Base-by-base conservation (phyloP, 2,888 invertebrate species). In the Caenorhabditis sp. region DNA sequence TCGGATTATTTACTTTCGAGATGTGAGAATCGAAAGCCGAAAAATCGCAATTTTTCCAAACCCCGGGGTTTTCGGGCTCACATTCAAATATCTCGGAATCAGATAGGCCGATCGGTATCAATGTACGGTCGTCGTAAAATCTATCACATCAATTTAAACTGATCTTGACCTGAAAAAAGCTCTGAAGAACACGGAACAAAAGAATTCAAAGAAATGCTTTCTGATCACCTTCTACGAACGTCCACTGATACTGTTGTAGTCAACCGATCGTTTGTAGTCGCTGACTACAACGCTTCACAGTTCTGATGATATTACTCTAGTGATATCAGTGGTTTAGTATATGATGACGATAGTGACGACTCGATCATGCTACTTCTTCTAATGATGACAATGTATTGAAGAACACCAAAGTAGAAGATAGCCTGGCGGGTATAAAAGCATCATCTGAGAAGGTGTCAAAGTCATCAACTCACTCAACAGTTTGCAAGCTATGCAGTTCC, bases 391-490 rank as follows among this genome's bases (percentile, higher is more conserved):
- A 32, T 66, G 17, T 20, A 5, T 59, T 52, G 48, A 59, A 58
- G 11, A 58, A 52, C 58, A 68, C 59, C 68, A 65, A 65, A 65
- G 32, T 65, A 65, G 43, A 55, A 24, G 24, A 15, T 22, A 17
- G 22, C 7, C 20, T 11, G 20, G 7, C 5, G 30, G 43, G 63
- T 63, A 63, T 53, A 59, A 68, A 58, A 68, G 46, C 11, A 39
- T 35, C 35, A 2, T 35, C 35, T 9, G 6, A n/a, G n/a, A 24
- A 45, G 27, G 30, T 17, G 30, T 24, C 26, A 32, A 17, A 32
- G 8, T 11, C 20, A 37, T 37, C 37, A 26, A 35, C n/a, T 32
- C 20, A 30, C 20, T 55, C 15, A 15, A 8, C 7, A 22, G 3
- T 17, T 22, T 15, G 15, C 8, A 6, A 39, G 39, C n/a, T 32